Evolutionary conservation across 2,797 vertebrate genomes (phyloP).

Genomic region (Sphenopsis melanotis): DNA sequence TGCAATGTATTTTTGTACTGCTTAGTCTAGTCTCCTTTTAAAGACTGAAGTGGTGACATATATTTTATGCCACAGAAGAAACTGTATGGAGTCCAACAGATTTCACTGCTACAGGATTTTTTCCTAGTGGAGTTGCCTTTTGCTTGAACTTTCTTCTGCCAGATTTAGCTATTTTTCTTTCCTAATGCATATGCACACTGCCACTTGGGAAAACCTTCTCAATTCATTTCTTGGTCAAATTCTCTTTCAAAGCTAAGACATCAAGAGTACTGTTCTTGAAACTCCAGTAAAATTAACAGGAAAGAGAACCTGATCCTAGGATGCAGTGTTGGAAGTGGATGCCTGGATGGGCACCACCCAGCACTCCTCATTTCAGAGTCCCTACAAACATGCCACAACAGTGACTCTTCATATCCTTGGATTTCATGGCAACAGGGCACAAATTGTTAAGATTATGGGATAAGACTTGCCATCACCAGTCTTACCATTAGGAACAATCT

Average conservation of each 20-base stretch:
- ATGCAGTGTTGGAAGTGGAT: neutral
- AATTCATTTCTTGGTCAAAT: neutral
- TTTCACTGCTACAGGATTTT: neutral
- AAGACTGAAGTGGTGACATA: neutral
- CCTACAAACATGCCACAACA: accelerated
- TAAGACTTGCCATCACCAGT: neutral
- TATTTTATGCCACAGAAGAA: neutral
- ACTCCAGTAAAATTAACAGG: neutral
- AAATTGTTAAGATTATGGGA: neutral
- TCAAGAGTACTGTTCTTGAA: neutral
- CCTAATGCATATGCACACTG: neutral
- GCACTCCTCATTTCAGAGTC: neutral
- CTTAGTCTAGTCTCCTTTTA: neutral
- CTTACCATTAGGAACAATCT: neutral
- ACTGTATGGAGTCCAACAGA: neutral
- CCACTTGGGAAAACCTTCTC: neutral
- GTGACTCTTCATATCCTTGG: neutral
- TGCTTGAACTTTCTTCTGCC: neutral
- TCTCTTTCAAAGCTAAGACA: neutral
- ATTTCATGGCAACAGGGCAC: neutral
- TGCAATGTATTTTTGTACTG: neutral
- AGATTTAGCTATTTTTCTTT: neutral
- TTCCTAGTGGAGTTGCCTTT: neutral
- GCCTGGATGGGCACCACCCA: neutral
- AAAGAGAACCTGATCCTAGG: neutral